Evolutionary conservation across 2,113 vertebrate genomes (phyloP).

Genomic region (Agelaius phoeniceus): DNA sequence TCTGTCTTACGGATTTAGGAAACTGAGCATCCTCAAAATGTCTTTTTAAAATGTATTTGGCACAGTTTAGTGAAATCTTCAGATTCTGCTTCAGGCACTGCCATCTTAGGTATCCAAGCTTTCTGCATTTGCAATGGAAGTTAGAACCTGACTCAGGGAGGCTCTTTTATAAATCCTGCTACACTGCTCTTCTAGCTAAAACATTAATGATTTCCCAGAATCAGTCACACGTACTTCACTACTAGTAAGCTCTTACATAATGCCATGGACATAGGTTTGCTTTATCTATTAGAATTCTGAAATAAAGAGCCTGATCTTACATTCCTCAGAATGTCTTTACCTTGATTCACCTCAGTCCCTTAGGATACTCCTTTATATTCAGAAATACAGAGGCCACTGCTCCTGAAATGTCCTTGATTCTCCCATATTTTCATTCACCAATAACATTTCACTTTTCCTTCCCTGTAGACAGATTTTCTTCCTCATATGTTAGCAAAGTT

Average conservation of each 20-base stretch:
- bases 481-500: not conserved
- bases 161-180: not conserved
- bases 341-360: not conserved
- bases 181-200: not conserved
- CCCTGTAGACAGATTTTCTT: not conserved
- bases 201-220: not conserved
- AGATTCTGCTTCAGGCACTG: not conserved
- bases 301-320: not conserved
- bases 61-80: not conserved
- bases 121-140: not conserved
- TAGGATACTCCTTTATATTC: not conserved
- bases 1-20: not conserved
- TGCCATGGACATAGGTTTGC: not conserved
- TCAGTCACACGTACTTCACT: not conserved
- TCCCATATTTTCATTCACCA: not conserved
- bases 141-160: not conserved
- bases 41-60: conserved; percentile 1
- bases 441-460: not conserved
- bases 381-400: not conserved
- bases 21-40: not conserved
- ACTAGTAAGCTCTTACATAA: not conserved
- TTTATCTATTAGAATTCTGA: not conserved
- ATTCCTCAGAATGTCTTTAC: not conserved
- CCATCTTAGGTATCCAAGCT: not conserved
- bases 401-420: not conserved